phyloP scores from a whole-genome alignment of 2,888 invertebrate genomes.

The Drosophila quinaria region DNA sequence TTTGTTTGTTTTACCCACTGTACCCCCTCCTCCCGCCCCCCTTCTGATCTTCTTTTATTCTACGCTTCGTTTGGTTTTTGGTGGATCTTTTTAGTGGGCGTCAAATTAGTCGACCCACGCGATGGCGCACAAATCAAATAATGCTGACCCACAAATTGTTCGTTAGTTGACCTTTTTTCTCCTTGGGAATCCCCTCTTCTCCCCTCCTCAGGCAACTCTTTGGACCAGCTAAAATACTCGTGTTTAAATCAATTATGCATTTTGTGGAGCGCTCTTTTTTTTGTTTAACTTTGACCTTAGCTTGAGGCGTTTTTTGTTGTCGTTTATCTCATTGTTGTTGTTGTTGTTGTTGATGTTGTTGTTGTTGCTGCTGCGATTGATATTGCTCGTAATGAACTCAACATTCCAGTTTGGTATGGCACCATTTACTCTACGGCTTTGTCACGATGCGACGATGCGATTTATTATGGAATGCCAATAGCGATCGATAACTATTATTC shows the following conservation, averaged over 20 bases:
- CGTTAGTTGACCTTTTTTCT: conserved; percentile 75
- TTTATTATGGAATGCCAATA: conserved; percentile 66
- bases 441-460: conserved; percentile 69
- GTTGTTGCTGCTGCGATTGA: conserved; percentile 24
- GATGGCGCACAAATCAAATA: conserved; percentile 76
- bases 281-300: conserved; percentile 80
- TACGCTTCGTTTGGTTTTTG: conserved; percentile 45
- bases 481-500: conserved; percentile 67
- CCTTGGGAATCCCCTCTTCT: neutral
- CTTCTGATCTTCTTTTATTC: conserved; percentile 2
- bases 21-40: conserved; percentile 2
- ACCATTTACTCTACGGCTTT: conserved; percentile 69
- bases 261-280: conserved; percentile 70
- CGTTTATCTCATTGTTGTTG: conserved; percentile 47
- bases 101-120: conserved; percentile 76
- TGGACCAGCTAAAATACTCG: conserved; percentile 50
- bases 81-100: conserved; percentile 65
- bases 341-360: conserved; percentile 21
- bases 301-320: conserved; percentile 69
- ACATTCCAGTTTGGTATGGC: conserved; percentile 78
- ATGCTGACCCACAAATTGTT: conserved; percentile 79
- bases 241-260: conserved; percentile 82
- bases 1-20: conserved; percentile 66
- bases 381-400: conserved; percentile 63
- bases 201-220: conserved; percentile 20